A percentile compares a stretch with the other conserved stretches of the same genome.
phyloP scores from a whole-genome alignment of 2,113 vertebrate genomes.

The Todiramphus chloris region DNA sequence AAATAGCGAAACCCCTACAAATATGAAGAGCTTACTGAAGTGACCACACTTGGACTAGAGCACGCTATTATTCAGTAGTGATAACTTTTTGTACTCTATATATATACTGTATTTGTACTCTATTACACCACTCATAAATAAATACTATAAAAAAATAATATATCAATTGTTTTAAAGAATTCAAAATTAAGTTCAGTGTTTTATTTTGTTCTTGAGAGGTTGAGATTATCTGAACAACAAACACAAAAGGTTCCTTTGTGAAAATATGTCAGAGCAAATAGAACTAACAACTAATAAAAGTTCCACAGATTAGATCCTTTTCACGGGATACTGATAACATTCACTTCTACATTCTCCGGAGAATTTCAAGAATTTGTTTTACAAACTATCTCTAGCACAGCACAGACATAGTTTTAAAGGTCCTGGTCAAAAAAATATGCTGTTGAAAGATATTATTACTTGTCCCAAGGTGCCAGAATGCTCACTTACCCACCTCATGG shows the following conservation, averaged over 20 bases:
- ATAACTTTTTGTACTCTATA: not conserved
- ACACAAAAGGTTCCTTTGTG: not conserved
- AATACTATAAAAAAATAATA: not conserved
- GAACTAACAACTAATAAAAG: not conserved
- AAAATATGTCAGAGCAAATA: slow-evolving; percentile 23
- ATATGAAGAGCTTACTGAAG: not conserved
- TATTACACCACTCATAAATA: not conserved
- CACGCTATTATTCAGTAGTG: not conserved
- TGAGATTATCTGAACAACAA: not conserved
- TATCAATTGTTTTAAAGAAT: not conserved
- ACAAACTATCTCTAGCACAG: not conserved
- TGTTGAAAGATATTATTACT: slow-evolving; percentile 4
- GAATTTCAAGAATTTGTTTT: slow-evolving; percentile 2
- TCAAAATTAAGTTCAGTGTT: not conserved
- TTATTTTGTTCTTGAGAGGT: not conserved
- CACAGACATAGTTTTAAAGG: not conserved
- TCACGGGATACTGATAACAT: not conserved
- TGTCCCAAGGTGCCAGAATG: not conserved
- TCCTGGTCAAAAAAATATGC: not conserved
- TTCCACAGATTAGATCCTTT: not conserved
- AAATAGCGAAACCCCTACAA: not conserved
- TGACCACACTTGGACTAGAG: not conserved
- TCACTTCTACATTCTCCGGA: not conserved
- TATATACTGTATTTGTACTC: not conserved
- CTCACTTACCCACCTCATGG: not conserved